Conservation (phyloP, 1,140 invertebrate genomes). For the Drosophila bocki region DNA sequence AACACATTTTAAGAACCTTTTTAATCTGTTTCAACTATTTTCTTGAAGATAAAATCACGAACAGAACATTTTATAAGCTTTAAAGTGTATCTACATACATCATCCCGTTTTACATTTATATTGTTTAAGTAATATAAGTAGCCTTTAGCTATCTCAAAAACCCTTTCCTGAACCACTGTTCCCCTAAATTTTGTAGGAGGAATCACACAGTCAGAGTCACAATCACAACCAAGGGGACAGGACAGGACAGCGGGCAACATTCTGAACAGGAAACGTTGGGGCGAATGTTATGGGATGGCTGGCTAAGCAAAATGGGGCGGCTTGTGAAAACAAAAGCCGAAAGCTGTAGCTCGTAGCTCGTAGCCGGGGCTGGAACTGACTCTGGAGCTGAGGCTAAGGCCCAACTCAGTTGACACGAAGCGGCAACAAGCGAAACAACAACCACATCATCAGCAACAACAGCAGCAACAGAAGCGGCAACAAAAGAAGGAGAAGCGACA, state of each 20-base stretch:
- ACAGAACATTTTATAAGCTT: too few species aligned
- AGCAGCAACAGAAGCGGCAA: conserved; percentile 24
- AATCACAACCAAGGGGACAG: conserved; percentile 39
- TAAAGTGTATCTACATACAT: too few species aligned
- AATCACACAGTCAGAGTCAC: conserved; percentile 43
- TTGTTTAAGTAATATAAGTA: neutral
- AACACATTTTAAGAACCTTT: too few species aligned
- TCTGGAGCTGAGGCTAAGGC: conserved; percentile 35
- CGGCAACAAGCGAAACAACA: conserved; percentile 55
- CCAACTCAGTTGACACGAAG: conserved; percentile 73
- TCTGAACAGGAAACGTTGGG: conserved; percentile 77
- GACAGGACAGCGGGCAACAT: conserved; percentile 47
- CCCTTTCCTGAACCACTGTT: conserved; percentile 14
- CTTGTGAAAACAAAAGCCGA: conserved; percentile 60
- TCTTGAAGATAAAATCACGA: too few species aligned
- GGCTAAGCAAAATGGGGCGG: conserved; percentile 68
- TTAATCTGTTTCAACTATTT: too few species aligned
- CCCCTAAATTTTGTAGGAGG: conserved; percentile 35
- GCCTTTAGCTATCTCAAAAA: neutral
- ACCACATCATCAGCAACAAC: conserved; percentile 29
- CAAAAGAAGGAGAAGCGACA: conserved; percentile 40
- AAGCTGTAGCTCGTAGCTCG: conserved; percentile 6
- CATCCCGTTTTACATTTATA: neutral
- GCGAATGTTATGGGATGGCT: conserved; percentile 71
- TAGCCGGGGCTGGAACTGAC: conserved; percentile 22